Conservation (phyloP, 92 coral and sea anemone genomes). For the Isaurus tuberculatus region DNA sequence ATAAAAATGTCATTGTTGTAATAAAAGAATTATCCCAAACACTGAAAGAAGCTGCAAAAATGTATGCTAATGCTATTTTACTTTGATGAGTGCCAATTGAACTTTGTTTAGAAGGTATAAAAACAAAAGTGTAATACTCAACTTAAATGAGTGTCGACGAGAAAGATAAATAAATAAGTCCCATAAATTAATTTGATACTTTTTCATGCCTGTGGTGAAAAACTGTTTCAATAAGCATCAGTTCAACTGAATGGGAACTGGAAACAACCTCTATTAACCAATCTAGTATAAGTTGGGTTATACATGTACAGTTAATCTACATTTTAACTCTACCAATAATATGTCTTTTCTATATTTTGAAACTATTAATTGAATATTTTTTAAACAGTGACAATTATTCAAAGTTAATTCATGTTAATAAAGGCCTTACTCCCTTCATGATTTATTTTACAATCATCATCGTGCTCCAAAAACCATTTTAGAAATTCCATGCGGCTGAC, state of each 20-base stretch:
- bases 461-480: neutral
- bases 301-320: neutral
- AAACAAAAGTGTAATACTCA: neutral
- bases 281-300: neutral
- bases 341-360: neutral
- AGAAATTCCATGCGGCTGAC: neutral
- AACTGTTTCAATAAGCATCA: neutral
- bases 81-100: neutral
- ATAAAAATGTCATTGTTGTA: neutral
- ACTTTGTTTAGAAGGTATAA: neutral
- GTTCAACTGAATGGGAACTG: neutral
- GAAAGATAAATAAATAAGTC: neutral
- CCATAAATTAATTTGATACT: neutral
- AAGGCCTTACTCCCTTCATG: neutral
- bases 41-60: neutral
- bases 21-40: neutral
- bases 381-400: neutral
- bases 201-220: neutral
- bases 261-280: neutral
- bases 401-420: neutral
- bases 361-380: neutral
- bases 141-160: neutral
- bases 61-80: neutral
- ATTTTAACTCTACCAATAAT: neutral
- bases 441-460: neutral